phyloP scores from a whole-genome alignment of 1,140 invertebrate species.

The Holotrichia oblita region DNA sequence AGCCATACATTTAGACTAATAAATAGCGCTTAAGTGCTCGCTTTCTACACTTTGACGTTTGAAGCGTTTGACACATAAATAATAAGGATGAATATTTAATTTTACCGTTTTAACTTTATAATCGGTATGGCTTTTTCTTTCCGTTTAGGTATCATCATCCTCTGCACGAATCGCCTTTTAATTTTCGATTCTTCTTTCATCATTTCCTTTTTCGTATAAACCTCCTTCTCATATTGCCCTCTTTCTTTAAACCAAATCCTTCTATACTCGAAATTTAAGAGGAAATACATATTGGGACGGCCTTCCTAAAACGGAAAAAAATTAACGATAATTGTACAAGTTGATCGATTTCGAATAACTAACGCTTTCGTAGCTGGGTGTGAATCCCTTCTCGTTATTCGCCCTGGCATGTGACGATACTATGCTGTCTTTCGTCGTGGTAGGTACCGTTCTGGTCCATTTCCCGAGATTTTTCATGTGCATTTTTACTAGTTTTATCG shows the following conservation, averaged over 20 bases:
- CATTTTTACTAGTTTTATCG: neutral
- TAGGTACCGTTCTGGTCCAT: conserved; percentile 49
- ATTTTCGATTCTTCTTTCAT: conserved; percentile 51
- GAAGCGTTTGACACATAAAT: too few species aligned
- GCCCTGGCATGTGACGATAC: conserved; percentile 54
- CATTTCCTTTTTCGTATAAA: conserved; percentile 50
- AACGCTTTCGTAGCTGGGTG: conserved; percentile 52
- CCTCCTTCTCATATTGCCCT: conserved; percentile 53
- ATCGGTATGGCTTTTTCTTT: conserved; percentile 25
- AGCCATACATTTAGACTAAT: too few species aligned
- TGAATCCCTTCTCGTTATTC: conserved; percentile 48
- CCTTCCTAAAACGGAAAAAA: conserved; percentile 37
- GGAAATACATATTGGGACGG: conserved; percentile 45
- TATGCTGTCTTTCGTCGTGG: conserved; percentile 50
- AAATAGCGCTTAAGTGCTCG: too few species aligned
- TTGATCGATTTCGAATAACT: neutral
- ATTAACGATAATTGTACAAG: neutral
- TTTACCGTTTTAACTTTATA: conserved; percentile 42
- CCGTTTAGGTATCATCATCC: conserved; percentile 51
- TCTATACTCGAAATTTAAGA: conserved; percentile 55
- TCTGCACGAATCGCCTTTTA: conserved; percentile 52
- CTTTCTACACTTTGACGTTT: too few species aligned
- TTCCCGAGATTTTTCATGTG: conserved; percentile 47
- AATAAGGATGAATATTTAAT: neutral
- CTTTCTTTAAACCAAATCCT: conserved; percentile 56